These are phyloP conservation scores for Drosophila anceps DNA, from an alignment of 2,888 invertebrate genomes.

Conservation along the genomic window DNA sequence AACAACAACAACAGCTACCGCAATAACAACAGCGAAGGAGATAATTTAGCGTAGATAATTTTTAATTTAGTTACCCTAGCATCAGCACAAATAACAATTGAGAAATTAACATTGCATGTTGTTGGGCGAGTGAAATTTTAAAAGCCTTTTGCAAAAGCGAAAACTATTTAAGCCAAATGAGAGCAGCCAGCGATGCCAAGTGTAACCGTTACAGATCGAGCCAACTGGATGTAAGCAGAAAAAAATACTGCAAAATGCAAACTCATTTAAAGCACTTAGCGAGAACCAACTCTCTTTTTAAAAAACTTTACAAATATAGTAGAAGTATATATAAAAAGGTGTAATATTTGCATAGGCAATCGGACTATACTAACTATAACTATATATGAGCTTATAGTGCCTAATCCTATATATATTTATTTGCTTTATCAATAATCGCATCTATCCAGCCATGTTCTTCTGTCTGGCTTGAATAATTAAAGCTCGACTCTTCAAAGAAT, in stretches of 20 bases:
- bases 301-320: too few relatives aligned
- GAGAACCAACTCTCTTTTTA: not conserved
- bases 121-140: slow-evolving; percentile 38
- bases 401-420: not conserved
- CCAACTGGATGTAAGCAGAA: slow-evolving; percentile 1
- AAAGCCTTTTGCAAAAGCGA: slow-evolving; percentile 59
- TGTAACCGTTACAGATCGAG: slow-evolving; percentile 56
- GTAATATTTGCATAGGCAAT: not conserved
- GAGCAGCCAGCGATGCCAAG: slow-evolving; percentile 54
- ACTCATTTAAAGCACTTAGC: slow-evolving; percentile 10
- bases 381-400: not conserved
- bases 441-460: not conserved
- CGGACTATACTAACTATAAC: too few relatives aligned
- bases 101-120: slow-evolving; percentile 62
- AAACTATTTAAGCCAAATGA: slow-evolving; percentile 59
- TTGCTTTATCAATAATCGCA: not conserved
- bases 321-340: not conserved
- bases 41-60: slow-evolving; percentile 70
- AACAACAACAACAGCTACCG: not conserved
- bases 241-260: not conserved
- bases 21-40: slow-evolving; percentile 25
- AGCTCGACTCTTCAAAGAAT: not conserved
- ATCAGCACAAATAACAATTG: slow-evolving; percentile 40
- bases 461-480: too few relatives aligned
- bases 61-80: slow-evolving; percentile 47